phyloP scores from a whole-genome alignment of 2,888 invertebrate genomes.

The Sphecodes monilicornis region DNA sequence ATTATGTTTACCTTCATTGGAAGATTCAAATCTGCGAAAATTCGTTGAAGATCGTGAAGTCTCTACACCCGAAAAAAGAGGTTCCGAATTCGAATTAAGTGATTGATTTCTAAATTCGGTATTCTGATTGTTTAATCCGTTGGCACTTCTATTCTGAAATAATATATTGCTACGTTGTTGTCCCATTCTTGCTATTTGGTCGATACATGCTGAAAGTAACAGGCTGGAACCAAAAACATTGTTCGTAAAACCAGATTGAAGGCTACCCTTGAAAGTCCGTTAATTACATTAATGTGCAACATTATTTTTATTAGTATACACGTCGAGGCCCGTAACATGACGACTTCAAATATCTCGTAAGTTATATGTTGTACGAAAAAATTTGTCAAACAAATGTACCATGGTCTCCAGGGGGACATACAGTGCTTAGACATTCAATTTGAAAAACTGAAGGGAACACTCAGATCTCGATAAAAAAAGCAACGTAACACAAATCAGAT shows the following conservation, averaged over 20 bases:
- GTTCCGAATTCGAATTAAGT: slow-evolving; percentile 7
- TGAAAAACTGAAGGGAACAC: no score
- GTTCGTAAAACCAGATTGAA: not conserved
- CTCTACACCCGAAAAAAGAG: slow-evolving; percentile 20
- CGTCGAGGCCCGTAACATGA: no score
- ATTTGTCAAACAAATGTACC: no score
- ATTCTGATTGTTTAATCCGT: slow-evolving; percentile 26
- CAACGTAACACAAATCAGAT: no score
- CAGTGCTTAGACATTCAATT: no score
- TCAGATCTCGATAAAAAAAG: no score
- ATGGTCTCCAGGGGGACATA: no score
- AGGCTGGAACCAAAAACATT: not conserved
- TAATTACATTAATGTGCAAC: no score
- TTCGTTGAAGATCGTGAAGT: not conserved
- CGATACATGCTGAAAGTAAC: not conserved
- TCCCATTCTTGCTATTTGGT: not conserved
- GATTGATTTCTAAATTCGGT: slow-evolving; percentile 17
- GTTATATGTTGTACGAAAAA: no score
- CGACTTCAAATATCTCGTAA: no score
- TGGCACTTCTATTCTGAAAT: not conserved
- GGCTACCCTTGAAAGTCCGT: not conserved
- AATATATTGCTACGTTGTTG: not conserved
- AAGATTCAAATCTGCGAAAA: not conserved
- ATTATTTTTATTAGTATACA: no score
- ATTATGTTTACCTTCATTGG: not conserved